Base-by-base conservation (phyloP, 1,140 invertebrate species). In the Amyelois transitella region DNA sequence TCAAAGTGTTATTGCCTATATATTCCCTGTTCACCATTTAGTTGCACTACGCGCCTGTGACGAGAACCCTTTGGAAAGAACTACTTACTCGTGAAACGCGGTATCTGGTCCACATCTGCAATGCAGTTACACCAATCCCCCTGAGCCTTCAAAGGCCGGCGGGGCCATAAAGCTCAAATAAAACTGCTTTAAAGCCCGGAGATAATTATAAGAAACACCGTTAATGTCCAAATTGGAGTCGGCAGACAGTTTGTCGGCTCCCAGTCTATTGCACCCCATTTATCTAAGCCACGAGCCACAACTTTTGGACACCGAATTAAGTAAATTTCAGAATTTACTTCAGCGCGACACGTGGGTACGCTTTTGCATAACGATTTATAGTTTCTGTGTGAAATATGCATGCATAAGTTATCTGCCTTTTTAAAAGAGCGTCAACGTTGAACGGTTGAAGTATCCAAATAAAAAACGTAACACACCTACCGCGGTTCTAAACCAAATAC, bases 131-230 rank as follows among this genome's bases (percentile, higher is more conserved):
- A 43, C 43, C 55, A 49, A 60, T 62, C 20, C 53, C 44, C 53
- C 6, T 19, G 60, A 57, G 51, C 54, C 47, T 57, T 50, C 47
- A 20, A 19, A 59, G 53, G 18, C 50, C 50, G 28, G 24, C n/a
- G 10, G 28, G 48, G 54, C 54, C 32, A 56, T 60, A 58, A 66
- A 60, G 44, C 43, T 54, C 12, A 18, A 55, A 43, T 60, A 53
- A 65, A 69, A 64, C 43, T 17, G 8, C 38, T 58, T 18, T 45
- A 57, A 66, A 62, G 47, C 51, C 32, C 17, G 12, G 25, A 53
- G 58, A 58, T 62, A 66, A 64, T 62, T 64, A 64, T 60, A 64
- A 64, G 57, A 65, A 59, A 60, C 57, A 60, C 22, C 20, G 55
- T 56, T 62, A 60, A 67, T 55, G 52, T n/a, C 22, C 50, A 54